Conservation (phyloP, 2,113 vertebrate genomes). For the Balaenoptera acutorostrata region DNA sequence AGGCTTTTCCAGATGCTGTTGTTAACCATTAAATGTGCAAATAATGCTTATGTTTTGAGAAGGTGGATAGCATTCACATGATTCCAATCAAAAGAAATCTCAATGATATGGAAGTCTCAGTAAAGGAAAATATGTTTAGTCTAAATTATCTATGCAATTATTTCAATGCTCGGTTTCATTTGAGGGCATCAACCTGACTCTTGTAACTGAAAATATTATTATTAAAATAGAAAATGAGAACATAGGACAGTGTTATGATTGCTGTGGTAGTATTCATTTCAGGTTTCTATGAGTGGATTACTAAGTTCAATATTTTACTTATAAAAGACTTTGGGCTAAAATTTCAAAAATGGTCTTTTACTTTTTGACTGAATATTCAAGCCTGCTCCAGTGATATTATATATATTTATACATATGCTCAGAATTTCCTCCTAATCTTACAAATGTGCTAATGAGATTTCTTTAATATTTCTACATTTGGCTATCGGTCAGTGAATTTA, state of each 20-base stretch:
- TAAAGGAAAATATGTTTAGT: neutral
- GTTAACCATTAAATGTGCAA: neutral
- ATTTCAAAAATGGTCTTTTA: neutral
- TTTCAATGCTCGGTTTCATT: neutral
- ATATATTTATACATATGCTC: neutral
- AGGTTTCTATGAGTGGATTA: neutral
- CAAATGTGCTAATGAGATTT: neutral
- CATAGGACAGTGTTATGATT: neutral
- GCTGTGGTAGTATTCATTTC: neutral
- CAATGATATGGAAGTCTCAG: neutral
- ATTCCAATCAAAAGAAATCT: neutral
- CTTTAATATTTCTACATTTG: conserved; percentile 2
- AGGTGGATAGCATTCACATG: neutral
- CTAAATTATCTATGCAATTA: neutral
- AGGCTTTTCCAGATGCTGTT: neutral
- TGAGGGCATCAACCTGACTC: neutral
- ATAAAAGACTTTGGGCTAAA: neutral
- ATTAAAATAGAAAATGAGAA: neutral
- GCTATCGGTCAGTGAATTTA: neutral
- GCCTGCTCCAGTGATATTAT: neutral
- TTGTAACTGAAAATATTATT: neutral
- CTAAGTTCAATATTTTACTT: conserved; percentile 10
- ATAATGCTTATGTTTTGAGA: neutral
- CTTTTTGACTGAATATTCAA: neutral
- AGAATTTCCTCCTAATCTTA: neutral